Evolutionary conservation across 2,888 invertebrate genomes (phyloP), one percentile per base, ranked within the genome.

Genomic region (Listrodromus nycthemerus): DNA sequence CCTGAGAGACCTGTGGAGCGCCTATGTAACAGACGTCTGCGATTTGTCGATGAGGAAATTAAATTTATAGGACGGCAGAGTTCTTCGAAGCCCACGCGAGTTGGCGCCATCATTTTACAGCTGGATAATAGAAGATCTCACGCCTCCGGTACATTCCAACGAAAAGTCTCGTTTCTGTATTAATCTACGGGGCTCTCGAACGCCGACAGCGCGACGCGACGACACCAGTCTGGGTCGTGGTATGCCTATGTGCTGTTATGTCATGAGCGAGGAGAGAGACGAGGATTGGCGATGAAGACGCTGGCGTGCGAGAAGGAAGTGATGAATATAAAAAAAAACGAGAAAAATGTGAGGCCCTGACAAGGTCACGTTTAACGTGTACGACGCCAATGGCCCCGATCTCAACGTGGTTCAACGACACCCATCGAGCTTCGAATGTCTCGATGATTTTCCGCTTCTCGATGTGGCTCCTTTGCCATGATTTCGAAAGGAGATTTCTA

Each of bases 91-190:
- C 65, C 76, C 76, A 63, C 66, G 27, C 66, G 76, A 67, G 19
- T 21, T 78, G 82, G 82, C 82, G 82, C 82, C 82, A 75, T 67
- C 67, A 37, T 48, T 45, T 67, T 52, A 19, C 70, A 5, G 19
- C 52, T 37, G 30, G 21, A 27, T 70, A 33, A 52, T 24, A 13
- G 8, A 27, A 52, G 27, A 30, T 73, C 67, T 67, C 73, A 67
- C 77, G 82, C 82, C 71, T 77, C 71, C 81, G 77, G 77, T 66
- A 45, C 30, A 82, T 82, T 82, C 74, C 78, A 82, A 52, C 78
- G 50, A 45, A 45, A 70, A 50, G 55, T 58, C 63, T 58, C n/a
- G 61, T 55, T 30, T 30, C 1, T 37, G 37, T 4, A 10, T 7
- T 37, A 37, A 19, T 65, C 63, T n/a, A n/a, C 37, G 33, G 27